Percentiles rank a stretch among this genome's conserved stretches.
Evolutionary conservation across 2,888 invertebrate species (phyloP).

Genomic region (Apotomis betuletana): DNA sequence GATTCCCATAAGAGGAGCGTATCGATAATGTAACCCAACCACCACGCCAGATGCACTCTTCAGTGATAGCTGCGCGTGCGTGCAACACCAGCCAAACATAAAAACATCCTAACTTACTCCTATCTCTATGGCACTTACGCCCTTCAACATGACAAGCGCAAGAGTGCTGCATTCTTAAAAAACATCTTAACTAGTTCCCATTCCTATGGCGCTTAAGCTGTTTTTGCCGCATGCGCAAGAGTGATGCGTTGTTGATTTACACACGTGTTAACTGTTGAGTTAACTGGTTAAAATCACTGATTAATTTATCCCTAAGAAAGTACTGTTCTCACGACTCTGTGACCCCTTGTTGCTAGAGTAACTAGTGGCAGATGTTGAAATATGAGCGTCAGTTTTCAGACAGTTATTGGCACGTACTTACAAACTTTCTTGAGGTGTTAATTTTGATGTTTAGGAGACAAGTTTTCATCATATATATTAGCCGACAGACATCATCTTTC

Average conservation of each 20-base stretch:
- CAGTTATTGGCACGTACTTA: background rate
- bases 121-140: background rate
- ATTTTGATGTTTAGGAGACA: no score
- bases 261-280: slow-evolving; percentile 38
- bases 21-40: slow-evolving; percentile 12
- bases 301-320: slow-evolving; percentile 32
- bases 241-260: slow-evolving; percentile 32
- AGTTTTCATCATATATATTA: no score
- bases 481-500: no score
- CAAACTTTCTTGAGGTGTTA: no score
- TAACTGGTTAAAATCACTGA: slow-evolving; percentile 40
- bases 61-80: slow-evolving; percentile 33
- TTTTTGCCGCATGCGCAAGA: background rate
- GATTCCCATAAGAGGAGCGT: slow-evolving; percentile 21
- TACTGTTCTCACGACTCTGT: slow-evolving; percentile 36
- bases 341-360: slow-evolving; percentile 16
- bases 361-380: background rate
- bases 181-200: background rate
- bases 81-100: background rate
- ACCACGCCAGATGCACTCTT: slow-evolving; percentile 28
- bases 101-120: background rate
- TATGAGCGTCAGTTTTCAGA: slow-evolving; percentile 2
- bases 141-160: background rate
- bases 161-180: slow-evolving; percentile 19
- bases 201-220: background rate